Evolutionary conservation across 1,140 invertebrate species (phyloP).

Genomic region (Tribolium castaneum): DNA sequence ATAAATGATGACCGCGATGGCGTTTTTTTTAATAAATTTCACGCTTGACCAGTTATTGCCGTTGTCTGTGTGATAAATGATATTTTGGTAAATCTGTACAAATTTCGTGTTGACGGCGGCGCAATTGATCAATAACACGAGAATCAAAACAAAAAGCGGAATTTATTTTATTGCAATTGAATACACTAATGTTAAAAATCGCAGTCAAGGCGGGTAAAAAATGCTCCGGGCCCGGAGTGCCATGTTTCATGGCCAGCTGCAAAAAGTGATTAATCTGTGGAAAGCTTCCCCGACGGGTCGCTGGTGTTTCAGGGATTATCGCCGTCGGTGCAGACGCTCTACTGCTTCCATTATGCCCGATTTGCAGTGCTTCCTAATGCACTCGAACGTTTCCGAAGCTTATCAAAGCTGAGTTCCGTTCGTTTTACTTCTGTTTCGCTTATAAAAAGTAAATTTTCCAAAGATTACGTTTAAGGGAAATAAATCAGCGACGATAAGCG

Average conservation of each 20-base stretch:
- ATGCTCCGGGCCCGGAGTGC: neutral
- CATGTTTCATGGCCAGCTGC: conserved; percentile 15
- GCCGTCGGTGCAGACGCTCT: conserved; percentile 43
- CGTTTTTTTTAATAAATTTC: neutral
- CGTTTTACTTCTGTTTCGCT: neutral
- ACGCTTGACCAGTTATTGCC: neutral
- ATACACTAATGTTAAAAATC: too few relatives aligned
- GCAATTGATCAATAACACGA: neutral
- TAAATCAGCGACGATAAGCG: neutral
- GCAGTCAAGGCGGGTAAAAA: neutral
- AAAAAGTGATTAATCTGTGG: conserved; percentile 53
- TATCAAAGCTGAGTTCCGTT: conserved; percentile 19
- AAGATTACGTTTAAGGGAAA: neutral
- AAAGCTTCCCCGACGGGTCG: conserved; percentile 50
- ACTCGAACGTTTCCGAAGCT: conserved; percentile 44
- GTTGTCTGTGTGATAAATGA: neutral
- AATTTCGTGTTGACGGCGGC: neutral
- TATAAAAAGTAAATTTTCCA: conserved; percentile 12
- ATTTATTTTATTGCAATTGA: too few relatives aligned
- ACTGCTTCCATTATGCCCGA: conserved; percentile 49
- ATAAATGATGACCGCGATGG: neutral
- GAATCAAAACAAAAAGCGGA: neutral
- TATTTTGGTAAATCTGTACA: neutral
- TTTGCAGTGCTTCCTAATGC: conserved; percentile 50
- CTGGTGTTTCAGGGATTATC: conserved; percentile 48